phyloP scores from a whole-genome alignment of 2,888 invertebrate genomes.

The Scaptomyza cyrtandrae region DNA sequence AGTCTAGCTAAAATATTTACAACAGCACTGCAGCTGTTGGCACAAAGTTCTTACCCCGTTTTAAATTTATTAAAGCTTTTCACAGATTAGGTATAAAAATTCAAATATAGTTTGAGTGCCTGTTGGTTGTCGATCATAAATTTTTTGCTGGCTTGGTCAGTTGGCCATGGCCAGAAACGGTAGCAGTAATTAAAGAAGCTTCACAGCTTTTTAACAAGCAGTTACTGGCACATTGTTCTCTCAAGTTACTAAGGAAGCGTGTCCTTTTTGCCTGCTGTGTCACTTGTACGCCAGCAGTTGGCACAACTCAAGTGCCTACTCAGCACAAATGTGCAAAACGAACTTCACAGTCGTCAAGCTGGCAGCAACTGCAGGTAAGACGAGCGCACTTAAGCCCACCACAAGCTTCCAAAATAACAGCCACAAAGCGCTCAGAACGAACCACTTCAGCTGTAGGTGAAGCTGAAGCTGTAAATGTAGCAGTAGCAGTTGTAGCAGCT shows the following conservation, averaged over 20 bases:
- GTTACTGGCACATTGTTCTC: slow-evolving; percentile 56
- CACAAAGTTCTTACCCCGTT: slow-evolving; percentile 49
- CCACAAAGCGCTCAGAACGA: slow-evolving; percentile 49
- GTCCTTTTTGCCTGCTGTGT: slow-evolving; percentile 35
- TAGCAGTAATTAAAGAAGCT: slow-evolving; percentile 49
- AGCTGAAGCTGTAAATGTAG: slow-evolving; percentile 10
- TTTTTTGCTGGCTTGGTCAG: slow-evolving; percentile 14
- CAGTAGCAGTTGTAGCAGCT: slow-evolving; percentile 12
- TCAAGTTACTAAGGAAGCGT: slow-evolving; percentile 33
- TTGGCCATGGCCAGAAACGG: slow-evolving; percentile 9
- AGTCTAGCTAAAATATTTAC: slow-evolving; percentile 50
- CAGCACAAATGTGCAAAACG: slow-evolving; percentile 73
- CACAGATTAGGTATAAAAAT: slow-evolving; percentile 1
- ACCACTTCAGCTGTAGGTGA: slow-evolving; percentile 43
- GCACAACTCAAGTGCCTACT: slow-evolving; percentile 69
- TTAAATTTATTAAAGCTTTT: slow-evolving; percentile 59
- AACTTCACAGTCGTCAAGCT: slow-evolving; percentile 58
- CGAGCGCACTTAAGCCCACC: slow-evolving; percentile 64
- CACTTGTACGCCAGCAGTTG: slow-evolving; percentile 59
- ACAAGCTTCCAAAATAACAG: slow-evolving; percentile 70
- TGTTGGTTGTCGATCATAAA: slow-evolving; percentile 32
- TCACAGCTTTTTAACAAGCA: slow-evolving; percentile 45
- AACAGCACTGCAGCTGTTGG: slow-evolving; percentile 37
- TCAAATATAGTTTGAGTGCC: not conserved
- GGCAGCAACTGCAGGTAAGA: slow-evolving; percentile 38